Base-by-base conservation (phyloP, 2,797 vertebrate genomes). In the Falco concolor region DNA sequence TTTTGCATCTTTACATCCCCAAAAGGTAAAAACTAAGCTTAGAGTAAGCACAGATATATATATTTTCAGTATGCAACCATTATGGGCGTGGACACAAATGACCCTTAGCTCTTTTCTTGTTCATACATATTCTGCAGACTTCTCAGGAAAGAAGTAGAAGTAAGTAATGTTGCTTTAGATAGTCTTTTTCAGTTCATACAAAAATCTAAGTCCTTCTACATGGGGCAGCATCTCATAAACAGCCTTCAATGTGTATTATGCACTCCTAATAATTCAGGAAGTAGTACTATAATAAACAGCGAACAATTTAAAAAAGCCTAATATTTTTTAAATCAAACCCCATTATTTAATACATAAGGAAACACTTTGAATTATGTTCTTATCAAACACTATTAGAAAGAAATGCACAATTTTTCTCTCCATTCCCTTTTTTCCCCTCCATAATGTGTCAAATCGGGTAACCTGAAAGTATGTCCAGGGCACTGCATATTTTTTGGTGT, bases 241-340 rank as follows among this genome's bases (percentile, higher is more conserved):
- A 2, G 10, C 61, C 10, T 81, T 57, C 25, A 61, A 20, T 44
- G 3, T 45, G 5, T 30, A 23, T 68, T 49, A n/a, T 47, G 24
- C 6, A n/a, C 67, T 91, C 40, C 75, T 84, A 93, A 91, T 87
- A 80, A 75, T 95, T 95, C 95, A 93, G 40, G 63, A 70, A 64
- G 20, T 24, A 80, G 24, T 94, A 57, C 1, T 40, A 32, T 15
- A 34, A 83, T n/a, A 45, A 60, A 38, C 1, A 72, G 20, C 8
- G 72, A 65, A 14, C 4, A 68, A 8, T 30, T 50, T 14, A 59
- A 5, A 3, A 57, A 79, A 69, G 24, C 4, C 53, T 5, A 77
- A 34, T 15, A 25, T 0, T 19, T 52, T 32, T 19, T 3, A 1
- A 3, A 40, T 34, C 3, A 12, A 42, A 47, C 3, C 3, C 1